Percentiles rank a stretch among this genome's conserved stretches.
phyloP scores from a whole-genome alignment of 2,888 invertebrate genomes.

The Catocala sponsa region DNA sequence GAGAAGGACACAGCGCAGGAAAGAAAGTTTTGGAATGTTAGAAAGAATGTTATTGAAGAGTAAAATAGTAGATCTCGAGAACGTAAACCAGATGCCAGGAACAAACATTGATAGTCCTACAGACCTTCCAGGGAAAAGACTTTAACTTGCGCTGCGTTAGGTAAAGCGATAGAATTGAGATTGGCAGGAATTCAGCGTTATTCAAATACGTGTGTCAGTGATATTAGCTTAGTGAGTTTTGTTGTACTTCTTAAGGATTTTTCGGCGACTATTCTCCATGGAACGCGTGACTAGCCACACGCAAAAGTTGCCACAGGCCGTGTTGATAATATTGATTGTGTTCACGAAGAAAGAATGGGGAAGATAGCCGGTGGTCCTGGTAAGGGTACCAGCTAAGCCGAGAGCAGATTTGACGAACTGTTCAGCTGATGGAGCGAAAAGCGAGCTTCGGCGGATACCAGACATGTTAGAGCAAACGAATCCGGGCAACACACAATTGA shows the following conservation, averaged over 20 bases:
- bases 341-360: slow-evolving; percentile 90
- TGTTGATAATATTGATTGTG: slow-evolving; percentile 79
- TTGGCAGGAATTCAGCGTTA: not conserved
- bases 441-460: slow-evolving; percentile 91
- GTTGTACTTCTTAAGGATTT: slow-evolving; percentile 87
- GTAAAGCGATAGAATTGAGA: not conserved
- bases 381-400: slow-evolving; percentile 90
- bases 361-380: slow-evolving; percentile 92
- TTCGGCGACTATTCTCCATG: slow-evolving; percentile 90
- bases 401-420: slow-evolving; percentile 92
- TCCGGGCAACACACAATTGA: slow-evolving; percentile 95
- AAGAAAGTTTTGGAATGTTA: not conserved
- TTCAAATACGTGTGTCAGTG: slow-evolving; percentile 4
- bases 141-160: not conserved
- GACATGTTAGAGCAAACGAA: slow-evolving; percentile 98
- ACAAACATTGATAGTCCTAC: too few relatives aligned
- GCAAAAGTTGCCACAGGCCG: slow-evolving; percentile 85
- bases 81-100: too few relatives aligned
- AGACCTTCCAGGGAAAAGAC: too few relatives aligned
- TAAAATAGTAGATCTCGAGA: too few relatives aligned
- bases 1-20: not conserved
- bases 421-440: slow-evolving; percentile 93
- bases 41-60: too few relatives aligned
- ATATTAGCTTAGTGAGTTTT: slow-evolving; percentile 67
- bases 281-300: slow-evolving; percentile 90